A percentile compares a stretch with the other conserved stretches of the same genome.
These are phyloP conservation scores for Leptopilina myrica DNA, from an alignment of 2,888 invertebrate species.

Conservation along the genomic window DNA sequence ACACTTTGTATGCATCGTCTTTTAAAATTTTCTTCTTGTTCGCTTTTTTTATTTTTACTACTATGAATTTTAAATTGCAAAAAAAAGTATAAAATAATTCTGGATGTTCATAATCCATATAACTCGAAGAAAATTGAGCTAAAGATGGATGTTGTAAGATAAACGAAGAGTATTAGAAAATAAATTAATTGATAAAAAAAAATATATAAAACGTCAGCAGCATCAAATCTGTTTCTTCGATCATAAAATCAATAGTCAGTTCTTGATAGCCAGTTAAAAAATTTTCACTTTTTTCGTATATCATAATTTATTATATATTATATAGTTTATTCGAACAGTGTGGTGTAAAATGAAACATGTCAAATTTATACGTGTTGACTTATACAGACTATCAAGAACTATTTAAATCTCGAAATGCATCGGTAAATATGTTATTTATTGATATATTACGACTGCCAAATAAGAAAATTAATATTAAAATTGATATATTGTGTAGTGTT, in stretches of 20 bases:
- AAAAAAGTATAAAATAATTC: conserved; percentile 18
- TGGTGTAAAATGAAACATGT: conserved; percentile 15
- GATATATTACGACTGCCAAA: conserved; percentile 40
- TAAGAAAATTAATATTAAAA: conserved; percentile 35
- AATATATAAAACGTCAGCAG: conserved; percentile 24
- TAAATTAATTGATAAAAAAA: conserved; percentile 4
- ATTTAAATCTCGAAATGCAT: conserved; percentile 33
- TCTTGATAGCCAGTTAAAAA: conserved; percentile 25
- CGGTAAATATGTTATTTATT: conserved; percentile 40
- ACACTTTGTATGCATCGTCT: conserved; percentile 57
- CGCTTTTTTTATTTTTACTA: neutral
- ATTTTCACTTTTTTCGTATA: neutral
- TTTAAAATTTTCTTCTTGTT: conserved; percentile 14
- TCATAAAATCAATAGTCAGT: conserved; percentile 15
- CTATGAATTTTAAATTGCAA: conserved; percentile 22
- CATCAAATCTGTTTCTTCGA: conserved; percentile 21
- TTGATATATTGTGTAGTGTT: conserved; percentile 32
- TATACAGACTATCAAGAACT: conserved; percentile 19
- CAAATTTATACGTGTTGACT: neutral
- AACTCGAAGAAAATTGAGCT: conserved; percentile 21
- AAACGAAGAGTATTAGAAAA: conserved; percentile 22
- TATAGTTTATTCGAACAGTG: neutral
- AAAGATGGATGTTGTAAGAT: conserved; percentile 37
- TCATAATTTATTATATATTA: neutral
- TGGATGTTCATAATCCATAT: neutral